Percentiles rank a stretch among this genome's conserved stretches.
phyloP scores from a whole-genome alignment of 35 echinoderm and acorn worm genomes.

The Heliocidaris erythrogramma region DNA sequence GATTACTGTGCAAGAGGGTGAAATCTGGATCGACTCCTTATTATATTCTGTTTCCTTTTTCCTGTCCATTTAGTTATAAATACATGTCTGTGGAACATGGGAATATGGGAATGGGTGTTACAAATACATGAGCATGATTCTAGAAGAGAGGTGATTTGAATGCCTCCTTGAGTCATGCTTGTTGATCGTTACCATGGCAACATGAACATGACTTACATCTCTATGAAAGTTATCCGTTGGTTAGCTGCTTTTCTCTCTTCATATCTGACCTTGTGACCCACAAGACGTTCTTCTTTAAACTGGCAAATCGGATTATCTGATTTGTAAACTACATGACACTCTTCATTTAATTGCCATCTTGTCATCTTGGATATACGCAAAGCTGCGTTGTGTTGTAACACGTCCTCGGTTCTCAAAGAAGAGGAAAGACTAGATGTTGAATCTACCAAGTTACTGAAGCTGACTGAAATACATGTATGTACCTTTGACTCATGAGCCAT shows the following conservation, averaged over 20 bases:
- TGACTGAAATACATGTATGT: background rate
- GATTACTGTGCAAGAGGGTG: too few species aligned
- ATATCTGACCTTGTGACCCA: background rate
- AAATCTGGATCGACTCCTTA: too few species aligned
- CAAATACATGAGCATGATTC: too few species aligned
- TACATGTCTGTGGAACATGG: too few species aligned
- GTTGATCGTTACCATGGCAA: conserved; percentile 10
- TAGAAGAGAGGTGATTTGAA: background rate
- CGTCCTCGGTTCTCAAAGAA: background rate
- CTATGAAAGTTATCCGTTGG: background rate
- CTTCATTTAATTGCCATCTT: background rate
- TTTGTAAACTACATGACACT: background rate
- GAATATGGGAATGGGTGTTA: too few species aligned
- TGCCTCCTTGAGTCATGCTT: background rate
- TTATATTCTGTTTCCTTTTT: too few species aligned
- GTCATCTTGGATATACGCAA: background rate
- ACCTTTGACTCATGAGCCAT: background rate
- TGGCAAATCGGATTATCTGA: background rate
- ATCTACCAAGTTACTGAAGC: background rate
- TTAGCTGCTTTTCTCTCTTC: background rate
- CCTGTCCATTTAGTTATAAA: too few species aligned
- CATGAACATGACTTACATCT: background rate
- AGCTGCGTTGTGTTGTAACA: background rate
- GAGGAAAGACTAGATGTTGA: background rate
- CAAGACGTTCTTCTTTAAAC: background rate